Percentiles rank a stretch among this genome's conserved stretches.
Evolutionary conservation across 2,888 invertebrate genomes (phyloP).

Genomic region (Brachypalpus laphriformis): DNA sequence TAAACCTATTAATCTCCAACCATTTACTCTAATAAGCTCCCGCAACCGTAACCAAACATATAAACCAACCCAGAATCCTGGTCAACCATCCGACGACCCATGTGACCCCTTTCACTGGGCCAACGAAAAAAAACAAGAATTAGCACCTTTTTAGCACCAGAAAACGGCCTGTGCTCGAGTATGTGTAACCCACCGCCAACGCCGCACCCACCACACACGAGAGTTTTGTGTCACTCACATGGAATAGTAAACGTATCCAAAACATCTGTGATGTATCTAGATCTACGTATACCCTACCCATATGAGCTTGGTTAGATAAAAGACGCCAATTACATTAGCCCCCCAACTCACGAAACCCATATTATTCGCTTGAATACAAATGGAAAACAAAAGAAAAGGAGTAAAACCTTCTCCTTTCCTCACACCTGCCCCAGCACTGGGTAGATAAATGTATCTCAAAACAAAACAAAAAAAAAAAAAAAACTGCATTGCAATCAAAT

Average conservation of each 20-base stretch:
- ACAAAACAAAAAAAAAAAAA: background rate
- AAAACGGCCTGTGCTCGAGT: background rate
- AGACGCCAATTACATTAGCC: background rate
- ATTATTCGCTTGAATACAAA: conserved; percentile 23
- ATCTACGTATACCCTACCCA: too few relatives aligned
- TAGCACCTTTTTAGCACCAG: conserved; percentile 13
- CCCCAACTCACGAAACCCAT: conserved; percentile 12
- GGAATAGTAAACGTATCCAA: conserved; percentile 11
- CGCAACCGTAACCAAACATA: conserved; percentile 9
- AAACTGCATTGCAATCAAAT: conserved; percentile 45
- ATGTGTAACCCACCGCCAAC: background rate
- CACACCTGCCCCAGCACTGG: background rate
- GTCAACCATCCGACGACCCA: conserved; percentile 21
- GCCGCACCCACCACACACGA: conserved; percentile 3
- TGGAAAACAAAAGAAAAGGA: conserved; percentile 2
- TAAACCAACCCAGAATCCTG: conserved; percentile 9
- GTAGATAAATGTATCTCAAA: background rate
- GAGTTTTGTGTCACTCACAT: conserved; percentile 2
- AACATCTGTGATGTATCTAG: background rate
- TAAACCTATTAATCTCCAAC: conserved; percentile 33
- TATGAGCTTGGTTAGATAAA: background rate
- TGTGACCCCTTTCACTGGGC: conserved; percentile 13
- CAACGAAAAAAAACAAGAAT: background rate
- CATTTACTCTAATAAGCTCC: conserved; percentile 35
- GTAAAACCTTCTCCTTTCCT: background rate